Conservation (phyloP, 2,888 invertebrate genomes). For the Hyles lineata region DNA sequence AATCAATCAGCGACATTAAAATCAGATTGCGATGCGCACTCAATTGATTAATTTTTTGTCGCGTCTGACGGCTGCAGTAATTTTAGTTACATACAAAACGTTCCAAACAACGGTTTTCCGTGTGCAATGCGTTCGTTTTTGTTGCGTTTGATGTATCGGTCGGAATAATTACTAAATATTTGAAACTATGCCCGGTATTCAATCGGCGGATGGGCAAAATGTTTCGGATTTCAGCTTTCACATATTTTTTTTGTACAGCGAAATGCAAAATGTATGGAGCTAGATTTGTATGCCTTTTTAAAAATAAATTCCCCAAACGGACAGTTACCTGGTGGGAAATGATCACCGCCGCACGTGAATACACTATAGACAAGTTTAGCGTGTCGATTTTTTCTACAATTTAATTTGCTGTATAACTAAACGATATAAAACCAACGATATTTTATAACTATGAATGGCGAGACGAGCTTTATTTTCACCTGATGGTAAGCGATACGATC, state of each 20-base stretch:
- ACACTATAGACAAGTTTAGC: too few relatives aligned
- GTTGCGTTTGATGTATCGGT: constrained; percentile 10
- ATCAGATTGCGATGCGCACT: constrained; percentile 17
- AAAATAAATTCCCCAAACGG: too few relatives aligned
- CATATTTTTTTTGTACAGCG: background rate
- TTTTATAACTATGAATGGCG: too few relatives aligned
- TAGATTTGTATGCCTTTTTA: too few relatives aligned
- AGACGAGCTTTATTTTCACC: too few relatives aligned
- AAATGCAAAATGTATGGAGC: too few relatives aligned
- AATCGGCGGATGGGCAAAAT: background rate
- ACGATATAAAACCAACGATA: too few relatives aligned
- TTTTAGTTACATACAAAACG: background rate
- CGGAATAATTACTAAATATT: constrained; percentile 8
- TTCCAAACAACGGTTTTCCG: background rate
- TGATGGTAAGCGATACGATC: too few relatives aligned
- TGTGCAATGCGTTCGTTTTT: constrained; percentile 7
- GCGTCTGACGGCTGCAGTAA: constrained; percentile 4
- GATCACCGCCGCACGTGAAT: too few relatives aligned
- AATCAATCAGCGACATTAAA: constrained; percentile 19
- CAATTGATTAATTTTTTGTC: constrained; percentile 26
- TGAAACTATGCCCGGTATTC: constrained; percentile 5
- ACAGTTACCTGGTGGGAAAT: too few relatives aligned
- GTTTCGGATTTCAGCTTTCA: background rate
- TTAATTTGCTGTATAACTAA: too few relatives aligned
- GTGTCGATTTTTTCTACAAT: too few relatives aligned